Percentiles rank a stretch among this genome's conserved stretches.
These are phyloP conservation scores for Clistopyga incitator DNA, from an alignment of 2,888 invertebrate species.

Conservation along the genomic window DNA sequence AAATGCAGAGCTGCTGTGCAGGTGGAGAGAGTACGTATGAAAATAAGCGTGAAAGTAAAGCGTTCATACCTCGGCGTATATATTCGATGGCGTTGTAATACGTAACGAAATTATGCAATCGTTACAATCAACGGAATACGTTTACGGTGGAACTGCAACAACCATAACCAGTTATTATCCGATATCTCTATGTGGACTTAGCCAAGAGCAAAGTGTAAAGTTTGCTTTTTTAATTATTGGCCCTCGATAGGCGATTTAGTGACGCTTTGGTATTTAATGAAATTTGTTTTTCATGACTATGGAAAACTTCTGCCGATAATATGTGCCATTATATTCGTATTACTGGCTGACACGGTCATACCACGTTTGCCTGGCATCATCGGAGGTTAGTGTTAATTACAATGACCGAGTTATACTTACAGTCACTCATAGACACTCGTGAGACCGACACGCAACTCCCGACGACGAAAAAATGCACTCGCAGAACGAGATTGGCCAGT, in stretches of 20 bases:
- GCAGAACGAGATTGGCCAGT: neutral
- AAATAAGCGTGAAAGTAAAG: constrained; percentile 62
- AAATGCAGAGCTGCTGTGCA: constrained; percentile 23
- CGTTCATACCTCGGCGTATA: neutral
- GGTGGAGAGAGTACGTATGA: constrained; percentile 36
- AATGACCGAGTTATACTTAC: constrained; percentile 20
- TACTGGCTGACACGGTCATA: constrained; percentile 10
- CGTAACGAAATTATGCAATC: constrained; percentile 49
- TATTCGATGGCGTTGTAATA: constrained; percentile 29
- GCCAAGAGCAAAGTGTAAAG: constrained; percentile 37
- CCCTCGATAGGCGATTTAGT: neutral
- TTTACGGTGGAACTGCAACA: constrained; percentile 2
- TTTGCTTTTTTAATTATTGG: neutral
- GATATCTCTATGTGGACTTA: constrained; percentile 11
- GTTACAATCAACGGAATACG: constrained; percentile 44
- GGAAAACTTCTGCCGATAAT: constrained; percentile 24
- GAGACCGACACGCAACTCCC: constrained; percentile 28
- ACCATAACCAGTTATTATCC: constrained; percentile 27
- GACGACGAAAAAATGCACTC: constrained; percentile 7
- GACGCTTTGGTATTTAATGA: constrained; percentile 15
- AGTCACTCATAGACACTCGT: constrained; percentile 10
- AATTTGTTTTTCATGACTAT: constrained; percentile 43
- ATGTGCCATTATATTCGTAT: constrained; percentile 30
- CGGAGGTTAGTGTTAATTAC: constrained; percentile 42
- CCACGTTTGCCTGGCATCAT: constrained; percentile 26